phyloP scores from a whole-genome alignment of 1,140 invertebrate genomes.

The Vollenhovia emeryi region DNA sequence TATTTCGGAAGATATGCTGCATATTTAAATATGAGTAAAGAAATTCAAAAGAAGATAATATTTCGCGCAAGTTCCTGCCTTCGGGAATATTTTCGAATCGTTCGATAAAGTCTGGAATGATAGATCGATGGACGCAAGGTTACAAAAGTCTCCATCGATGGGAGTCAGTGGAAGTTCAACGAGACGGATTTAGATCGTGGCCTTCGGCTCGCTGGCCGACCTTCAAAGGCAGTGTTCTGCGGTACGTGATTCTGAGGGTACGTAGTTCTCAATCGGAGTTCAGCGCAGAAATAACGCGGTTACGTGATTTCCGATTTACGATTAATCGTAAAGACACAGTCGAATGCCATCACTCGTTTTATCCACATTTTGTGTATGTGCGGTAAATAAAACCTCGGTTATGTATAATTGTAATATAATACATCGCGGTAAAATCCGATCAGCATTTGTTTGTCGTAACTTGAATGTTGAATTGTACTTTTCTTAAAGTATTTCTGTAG shows the following conservation, averaged over 20 bases:
- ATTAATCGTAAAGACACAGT: constrained; percentile 10
- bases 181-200: constrained; percentile 68
- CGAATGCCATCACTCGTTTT: not conserved
- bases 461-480: not conserved
- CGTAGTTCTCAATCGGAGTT: constrained; percentile 1
- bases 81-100: not conserved
- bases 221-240: constrained; percentile 42
- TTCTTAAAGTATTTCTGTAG: not conserved
- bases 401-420: not conserved
- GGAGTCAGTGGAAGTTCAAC: constrained; percentile 61
- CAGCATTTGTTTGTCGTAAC: not conserved
- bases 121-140: constrained; percentile 27
- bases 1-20: not conserved
- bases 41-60: not conserved
- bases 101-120: constrained; percentile 31
- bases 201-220: constrained; percentile 58
- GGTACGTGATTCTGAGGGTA: not conserved
- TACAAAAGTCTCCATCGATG: constrained; percentile 32
- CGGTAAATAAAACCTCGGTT: not conserved
- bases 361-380: not conserved
- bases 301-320: constrained; percentile 26
- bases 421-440: not conserved
- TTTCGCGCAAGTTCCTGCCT: not conserved
- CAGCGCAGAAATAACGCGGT: constrained; percentile 16
- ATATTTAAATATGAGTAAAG: not conserved